Evolutionary conservation across 1,140 invertebrate genomes (phyloP).

Genomic region (Arctopsyche grandis): DNA sequence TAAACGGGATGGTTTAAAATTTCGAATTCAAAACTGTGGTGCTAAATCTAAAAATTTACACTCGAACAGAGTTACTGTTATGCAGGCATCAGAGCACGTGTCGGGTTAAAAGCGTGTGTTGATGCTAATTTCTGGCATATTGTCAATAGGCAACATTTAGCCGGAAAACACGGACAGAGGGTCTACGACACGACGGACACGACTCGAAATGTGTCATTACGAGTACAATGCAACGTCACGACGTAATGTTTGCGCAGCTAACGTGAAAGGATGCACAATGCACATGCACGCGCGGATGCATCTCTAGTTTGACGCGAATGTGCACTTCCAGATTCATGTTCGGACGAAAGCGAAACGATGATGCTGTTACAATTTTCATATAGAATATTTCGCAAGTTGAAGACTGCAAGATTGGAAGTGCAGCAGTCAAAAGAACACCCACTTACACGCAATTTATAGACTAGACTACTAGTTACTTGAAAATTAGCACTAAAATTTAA

Average conservation of each 20-base stretch:
- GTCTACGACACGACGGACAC: slow-evolving; percentile 39
- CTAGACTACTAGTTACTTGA: too few species aligned
- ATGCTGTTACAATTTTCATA: background rate
- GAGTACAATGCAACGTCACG: slow-evolving; percentile 1
- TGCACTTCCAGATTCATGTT: background rate
- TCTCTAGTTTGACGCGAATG: background rate
- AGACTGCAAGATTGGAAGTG: too few species aligned
- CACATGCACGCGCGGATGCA: background rate
- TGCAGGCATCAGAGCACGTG: too few species aligned
- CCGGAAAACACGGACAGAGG: background rate
- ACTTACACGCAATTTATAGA: too few species aligned
- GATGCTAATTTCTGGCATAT: slow-evolving; percentile 40
- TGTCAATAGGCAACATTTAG: slow-evolving; percentile 16
- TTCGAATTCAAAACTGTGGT: background rate
- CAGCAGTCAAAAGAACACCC: too few species aligned
- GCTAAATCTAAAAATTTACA: too few species aligned
- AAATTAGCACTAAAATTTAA: too few species aligned
- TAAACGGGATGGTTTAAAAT: background rate
- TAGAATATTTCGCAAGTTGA: background rate
- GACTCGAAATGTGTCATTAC: slow-evolving; percentile 47
- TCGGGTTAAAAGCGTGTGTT: background rate
- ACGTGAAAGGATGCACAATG: slow-evolving; percentile 22
- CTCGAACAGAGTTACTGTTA: too few species aligned
- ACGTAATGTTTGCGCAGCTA: background rate
- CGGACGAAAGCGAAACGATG: background rate